Evolutionary conservation across 1,140 invertebrate species (phyloP).

Genomic region (Drosophila punjabiensis): DNA sequence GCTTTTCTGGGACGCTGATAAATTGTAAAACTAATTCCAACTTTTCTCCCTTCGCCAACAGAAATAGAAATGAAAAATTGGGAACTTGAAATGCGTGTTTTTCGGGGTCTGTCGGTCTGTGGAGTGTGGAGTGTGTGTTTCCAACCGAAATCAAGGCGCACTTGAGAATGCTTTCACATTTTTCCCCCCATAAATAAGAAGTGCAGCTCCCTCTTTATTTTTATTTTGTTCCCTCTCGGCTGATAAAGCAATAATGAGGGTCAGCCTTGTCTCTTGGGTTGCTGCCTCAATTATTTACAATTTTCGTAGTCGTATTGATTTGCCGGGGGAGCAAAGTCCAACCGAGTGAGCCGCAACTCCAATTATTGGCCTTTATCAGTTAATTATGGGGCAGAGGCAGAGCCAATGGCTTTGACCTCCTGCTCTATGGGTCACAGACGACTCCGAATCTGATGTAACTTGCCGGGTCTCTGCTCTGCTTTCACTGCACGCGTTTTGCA

Average conservation of each 20-base stretch:
- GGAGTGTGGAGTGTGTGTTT: not conserved
- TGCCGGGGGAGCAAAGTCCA: constrained; percentile 45
- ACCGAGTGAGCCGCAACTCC: constrained; percentile 20
- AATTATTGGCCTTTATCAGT: constrained; percentile 59
- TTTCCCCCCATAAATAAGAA: constrained; percentile 46
- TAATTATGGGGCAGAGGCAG: constrained; percentile 45
- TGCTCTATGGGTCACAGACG: constrained; percentile 17
- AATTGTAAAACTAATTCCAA: constrained; percentile 46
- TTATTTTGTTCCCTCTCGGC: constrained; percentile 3
- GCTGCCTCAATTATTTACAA: constrained; percentile 72
- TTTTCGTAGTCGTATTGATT: constrained; percentile 72
- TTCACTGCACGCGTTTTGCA: constrained; percentile 75
- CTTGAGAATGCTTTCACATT: constrained; percentile 64
- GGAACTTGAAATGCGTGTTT: constrained; percentile 38
- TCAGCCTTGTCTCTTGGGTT: constrained; percentile 39
- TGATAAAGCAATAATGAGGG: constrained; percentile 79
- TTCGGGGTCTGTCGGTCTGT: constrained; percentile 7
- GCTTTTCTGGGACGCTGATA: constrained; percentile 14
- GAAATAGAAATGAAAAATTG: constrained; percentile 61
- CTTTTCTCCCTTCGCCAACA: constrained; percentile 15
- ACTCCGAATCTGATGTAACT: constrained; percentile 61
- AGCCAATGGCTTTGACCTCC: constrained; percentile 53
- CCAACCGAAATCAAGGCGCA: constrained; percentile 57
- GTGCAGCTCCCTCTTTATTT: constrained; percentile 26
- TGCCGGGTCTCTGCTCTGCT: not conserved